These are phyloP conservation scores for Cyprinodon tularosa DNA, from an alignment of 2,113 vertebrate species.

Conservation along the genomic window DNA sequence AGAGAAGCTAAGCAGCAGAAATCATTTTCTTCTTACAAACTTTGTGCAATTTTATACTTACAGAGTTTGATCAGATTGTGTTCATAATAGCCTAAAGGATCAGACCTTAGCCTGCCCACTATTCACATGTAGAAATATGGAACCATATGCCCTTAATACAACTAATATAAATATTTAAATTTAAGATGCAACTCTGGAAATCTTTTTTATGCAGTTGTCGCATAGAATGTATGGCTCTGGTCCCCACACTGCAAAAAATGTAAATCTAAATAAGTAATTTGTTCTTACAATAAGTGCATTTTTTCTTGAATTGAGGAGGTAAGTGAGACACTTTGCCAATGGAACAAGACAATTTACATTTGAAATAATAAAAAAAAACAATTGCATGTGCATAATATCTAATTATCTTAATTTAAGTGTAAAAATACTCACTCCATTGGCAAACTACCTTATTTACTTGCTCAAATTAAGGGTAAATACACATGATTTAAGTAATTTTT, in stretches of 20 bases:
- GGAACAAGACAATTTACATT: too few species aligned
- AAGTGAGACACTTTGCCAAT: too few species aligned
- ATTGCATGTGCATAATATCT: too few species aligned
- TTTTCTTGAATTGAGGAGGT: too few species aligned
- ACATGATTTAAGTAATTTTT: too few species aligned
- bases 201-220: constrained; percentile 1
- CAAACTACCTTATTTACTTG: too few species aligned
- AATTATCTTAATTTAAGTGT: too few species aligned
- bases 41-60: constrained; percentile 13
- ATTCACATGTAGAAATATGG: constrained; percentile 12
- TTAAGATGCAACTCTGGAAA: constrained; percentile 3
- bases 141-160: constrained; percentile 8
- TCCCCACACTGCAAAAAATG: neutral
- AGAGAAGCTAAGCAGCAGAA: constrained; percentile 2
- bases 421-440: too few species aligned
- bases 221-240: neutral
- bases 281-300: too few species aligned
- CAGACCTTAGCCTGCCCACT: constrained; percentile 23
- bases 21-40: constrained; percentile 36
- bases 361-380: too few species aligned
- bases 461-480: too few species aligned
- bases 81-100: constrained; percentile 22
- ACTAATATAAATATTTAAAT: constrained; percentile 15
- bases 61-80: constrained; percentile 17
- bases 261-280: neutral